Evolutionary conservation across 2,888 invertebrate species (phyloP), one percentile per base, ranked within the genome.

Genomic region (Cerastis rubricosa): DNA sequence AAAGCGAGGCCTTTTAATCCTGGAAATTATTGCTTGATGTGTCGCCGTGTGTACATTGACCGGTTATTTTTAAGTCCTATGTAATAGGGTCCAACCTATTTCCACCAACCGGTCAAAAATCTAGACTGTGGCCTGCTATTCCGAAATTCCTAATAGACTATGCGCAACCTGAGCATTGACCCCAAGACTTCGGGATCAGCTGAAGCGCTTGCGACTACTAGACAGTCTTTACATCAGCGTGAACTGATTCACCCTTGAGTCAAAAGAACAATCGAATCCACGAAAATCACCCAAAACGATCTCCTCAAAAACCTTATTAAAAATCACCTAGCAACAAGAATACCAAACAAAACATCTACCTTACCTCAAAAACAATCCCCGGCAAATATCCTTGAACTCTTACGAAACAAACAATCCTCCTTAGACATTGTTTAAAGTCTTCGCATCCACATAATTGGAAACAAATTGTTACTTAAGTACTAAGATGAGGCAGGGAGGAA

Each of bases 401-500:
- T 40, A 29, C n/a, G 70, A 35, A 74, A 57, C 14, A 74, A 54
- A 71, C 72, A 65, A 61, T 69, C 9, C 14, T 45, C 35, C 51
- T 35, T 40, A 65, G 61, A 71, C 45, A 11, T 71, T 84, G 81
- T 84, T 73, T 81, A 73, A 71, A 82, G 64, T 45, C 80, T 61
- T 64, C 65, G 68, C 74, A 74, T 80, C 74, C 75, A 64, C 61
- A 76, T 83, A 80, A 83, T 83, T 83, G 76, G 69, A 70, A 84
- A 83, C 83, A 84, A 83, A 83, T 83, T 84, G 85, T 83, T 84
- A 76, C 61, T 84, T 83, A 83, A 76, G 81, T 67, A 74, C 63
- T 49, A 47, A 47, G 69, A 76, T 35, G 75, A 69, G 75, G 14
- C 9, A 4, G 35, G n/a, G 17, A 35, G 25, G 47, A 64, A 25